phyloP scores from a whole-genome alignment of 2,113 vertebrate genomes.

The Neolamprologus longior region DNA sequence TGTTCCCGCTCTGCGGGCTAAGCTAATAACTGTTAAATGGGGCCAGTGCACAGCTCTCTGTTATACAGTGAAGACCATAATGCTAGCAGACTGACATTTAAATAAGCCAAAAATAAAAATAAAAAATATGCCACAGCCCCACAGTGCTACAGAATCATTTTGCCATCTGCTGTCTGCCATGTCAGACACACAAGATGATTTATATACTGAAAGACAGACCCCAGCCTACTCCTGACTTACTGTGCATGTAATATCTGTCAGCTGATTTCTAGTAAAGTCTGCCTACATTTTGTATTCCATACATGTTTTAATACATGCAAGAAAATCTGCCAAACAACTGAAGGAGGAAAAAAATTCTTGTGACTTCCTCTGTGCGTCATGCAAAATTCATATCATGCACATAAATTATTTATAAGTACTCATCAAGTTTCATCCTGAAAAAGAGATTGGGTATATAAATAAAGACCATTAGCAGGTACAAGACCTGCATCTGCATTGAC shows the following conservation, averaged over 20 bases:
- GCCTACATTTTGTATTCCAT: background rate
- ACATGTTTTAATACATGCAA: background rate
- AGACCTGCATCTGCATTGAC: constrained; percentile 1
- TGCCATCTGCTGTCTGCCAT: constrained; percentile 28
- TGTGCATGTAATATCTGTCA: background rate
- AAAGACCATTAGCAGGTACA: constrained; percentile 26
- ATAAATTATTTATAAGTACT: constrained; percentile 42
- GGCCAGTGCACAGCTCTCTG: background rate
- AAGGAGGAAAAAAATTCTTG: background rate
- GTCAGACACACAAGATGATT: background rate
- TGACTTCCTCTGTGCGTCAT: constrained; percentile 15
- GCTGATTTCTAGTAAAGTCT: background rate
- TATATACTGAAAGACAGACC: background rate
- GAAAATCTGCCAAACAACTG: background rate
- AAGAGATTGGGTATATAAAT: constrained; percentile 38
- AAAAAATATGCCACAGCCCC: background rate
- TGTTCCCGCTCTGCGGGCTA: background rate
- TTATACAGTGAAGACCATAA: constrained; percentile 8
- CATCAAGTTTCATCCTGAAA: constrained; percentile 37
- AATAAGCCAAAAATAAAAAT: background rate
- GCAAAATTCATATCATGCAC: constrained; percentile 31
- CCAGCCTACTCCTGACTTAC: background rate
- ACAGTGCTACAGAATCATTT: background rate
- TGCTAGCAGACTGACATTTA: constrained; percentile 18
- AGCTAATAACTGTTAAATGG: background rate